Conservation (phyloP, 2,797 vertebrate genomes). For the Peromyscus nudipes region DNA sequence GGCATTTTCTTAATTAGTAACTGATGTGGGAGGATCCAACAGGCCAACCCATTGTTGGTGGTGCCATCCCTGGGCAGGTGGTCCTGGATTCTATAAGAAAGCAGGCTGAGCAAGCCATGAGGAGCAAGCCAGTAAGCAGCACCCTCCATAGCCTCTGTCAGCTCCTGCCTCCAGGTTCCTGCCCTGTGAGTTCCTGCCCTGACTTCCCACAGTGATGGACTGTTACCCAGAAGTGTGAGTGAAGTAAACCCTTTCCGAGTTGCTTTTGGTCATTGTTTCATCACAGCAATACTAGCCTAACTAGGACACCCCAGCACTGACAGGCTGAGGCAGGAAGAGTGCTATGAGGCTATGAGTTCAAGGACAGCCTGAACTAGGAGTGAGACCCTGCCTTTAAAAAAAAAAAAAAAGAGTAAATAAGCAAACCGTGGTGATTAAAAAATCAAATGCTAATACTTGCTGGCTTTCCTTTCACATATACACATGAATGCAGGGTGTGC, state of each 20-base stretch:
- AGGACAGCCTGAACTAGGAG: not conserved
- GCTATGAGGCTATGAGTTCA: not conserved
- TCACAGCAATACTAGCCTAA: not conserved
- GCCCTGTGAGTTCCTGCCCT: not conserved
- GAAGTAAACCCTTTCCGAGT: not conserved
- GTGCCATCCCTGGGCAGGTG: not conserved
- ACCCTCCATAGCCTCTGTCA: not conserved
- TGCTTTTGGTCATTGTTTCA: not conserved
- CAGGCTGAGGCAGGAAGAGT: not conserved
- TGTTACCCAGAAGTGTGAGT: not conserved
- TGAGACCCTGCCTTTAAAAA: not conserved
- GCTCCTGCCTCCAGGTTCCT: not conserved
- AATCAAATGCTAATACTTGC: constrained; percentile 21
- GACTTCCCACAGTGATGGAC: not conserved
- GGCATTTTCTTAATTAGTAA: not conserved
- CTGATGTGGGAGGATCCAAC: not conserved
- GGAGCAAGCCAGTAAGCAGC: not conserved
- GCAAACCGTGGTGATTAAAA: constrained; percentile 57
- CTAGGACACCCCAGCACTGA: not conserved
- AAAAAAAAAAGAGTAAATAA: not conserved
- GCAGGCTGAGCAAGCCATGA: not conserved
- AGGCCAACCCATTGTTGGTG: not conserved
- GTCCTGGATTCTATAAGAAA: not conserved
- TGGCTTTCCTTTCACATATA: constrained; percentile 4
- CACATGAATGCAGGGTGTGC: not conserved